These are phyloP conservation scores for Limnephilus marmoratus DNA, from an alignment of 2,888 invertebrate genomes.

Conservation along the genomic window DNA sequence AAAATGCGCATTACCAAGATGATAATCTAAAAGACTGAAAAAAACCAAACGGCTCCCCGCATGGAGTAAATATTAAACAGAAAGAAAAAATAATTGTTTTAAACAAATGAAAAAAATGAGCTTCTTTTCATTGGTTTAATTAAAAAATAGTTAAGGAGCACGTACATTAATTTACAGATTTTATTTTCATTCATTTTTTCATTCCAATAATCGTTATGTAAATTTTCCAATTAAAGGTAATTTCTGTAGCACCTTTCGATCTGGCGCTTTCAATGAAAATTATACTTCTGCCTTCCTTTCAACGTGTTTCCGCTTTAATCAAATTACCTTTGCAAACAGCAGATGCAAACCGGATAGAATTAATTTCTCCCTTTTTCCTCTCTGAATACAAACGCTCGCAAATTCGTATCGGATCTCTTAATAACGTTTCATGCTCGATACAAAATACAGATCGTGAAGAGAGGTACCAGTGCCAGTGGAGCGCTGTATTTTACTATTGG, in stretches of 20 bases:
- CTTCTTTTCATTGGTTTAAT: background rate
- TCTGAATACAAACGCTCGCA: slow-evolving; percentile 40
- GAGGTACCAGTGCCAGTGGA: background rate
- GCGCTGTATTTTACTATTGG: background rate
- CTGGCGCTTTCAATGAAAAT: background rate
- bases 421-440: slow-evolving; percentile 25
- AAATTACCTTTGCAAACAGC: slow-evolving; percentile 35
- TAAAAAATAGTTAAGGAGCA: background rate
- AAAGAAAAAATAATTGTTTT: no score
- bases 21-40: no score
- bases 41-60: background rate
- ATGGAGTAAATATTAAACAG: no score
- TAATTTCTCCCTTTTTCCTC: slow-evolving; percentile 41
- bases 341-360: slow-evolving; percentile 35
- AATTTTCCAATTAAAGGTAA: background rate
- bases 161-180: background rate
- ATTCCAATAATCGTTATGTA: background rate
- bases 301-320: slow-evolving; percentile 25
- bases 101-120: background rate
- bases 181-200: no score
- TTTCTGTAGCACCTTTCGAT: background rate
- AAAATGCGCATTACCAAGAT: no score
- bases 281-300: background rate
- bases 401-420: slow-evolving; percentile 44
- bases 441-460: background rate